Base-by-base conservation (phyloP, 2,113 vertebrate genomes). In the Probosciger aterrimus region DNA sequence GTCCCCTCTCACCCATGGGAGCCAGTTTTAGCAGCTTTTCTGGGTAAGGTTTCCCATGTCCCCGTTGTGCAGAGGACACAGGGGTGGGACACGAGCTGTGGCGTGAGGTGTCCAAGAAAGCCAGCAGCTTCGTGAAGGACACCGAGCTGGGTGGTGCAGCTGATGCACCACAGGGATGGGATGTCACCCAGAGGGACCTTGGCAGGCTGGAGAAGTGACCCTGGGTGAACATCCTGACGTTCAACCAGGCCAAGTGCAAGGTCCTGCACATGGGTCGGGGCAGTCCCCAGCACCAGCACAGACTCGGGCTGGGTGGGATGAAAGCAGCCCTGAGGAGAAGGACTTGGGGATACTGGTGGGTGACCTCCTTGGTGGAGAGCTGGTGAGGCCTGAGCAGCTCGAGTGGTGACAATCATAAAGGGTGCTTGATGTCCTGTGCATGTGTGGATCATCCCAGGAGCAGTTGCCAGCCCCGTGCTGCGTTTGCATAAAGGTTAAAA, bases 401-500 rank as follows among this genome's bases (percentile, higher is more conserved):
- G 1, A 53, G 41, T n/a, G 46, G 30, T 57, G 75, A 63, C 3
- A 3, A 31, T 67, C 64, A 30, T 75, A 46, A 35, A 63, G 23
- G 50, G 9, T 47, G 25, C 27, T 43, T 1, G 1, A 3, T 67
- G 33, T 35, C 23, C 47, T 52, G 9, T 25, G 41, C 2, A 4
- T 7, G 23, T 2, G 0, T 11, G 43, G 18, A 18, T 44, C 3
- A 1, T 55, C 31, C 46, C 2, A 1, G 30, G 16, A 84, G 33
- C 37, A 4, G 49, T 52, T 2, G 2, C n/a, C 57, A 50, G 69
- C 16, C n/a, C 50, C 14, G 1, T 1, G 1, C 33, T 79, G 35
- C 8, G 2, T 63, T 63, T 30, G 14, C n/a, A 11, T 49, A n/a
- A 77, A 33, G 33, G 10, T 52, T 18, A 30, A 52, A 59, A 92